These are phyloP conservation scores for Boloria euphrosyne DNA, from an alignment of 2,888 invertebrate species.

Conservation along the genomic window DNA sequence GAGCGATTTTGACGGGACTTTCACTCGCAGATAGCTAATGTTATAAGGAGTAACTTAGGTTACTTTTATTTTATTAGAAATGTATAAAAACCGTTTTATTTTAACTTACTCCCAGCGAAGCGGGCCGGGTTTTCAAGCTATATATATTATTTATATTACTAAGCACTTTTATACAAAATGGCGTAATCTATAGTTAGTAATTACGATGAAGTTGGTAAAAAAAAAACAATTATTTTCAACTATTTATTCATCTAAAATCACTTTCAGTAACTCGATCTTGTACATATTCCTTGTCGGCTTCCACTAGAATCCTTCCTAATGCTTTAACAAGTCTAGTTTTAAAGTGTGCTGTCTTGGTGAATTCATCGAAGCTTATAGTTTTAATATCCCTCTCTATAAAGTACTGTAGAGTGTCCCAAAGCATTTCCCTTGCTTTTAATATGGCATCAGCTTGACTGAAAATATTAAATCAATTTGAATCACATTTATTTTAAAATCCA, in stretches of 20 bases:
- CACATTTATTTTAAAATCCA: no score
- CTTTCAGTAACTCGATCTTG: slow-evolving; percentile 26
- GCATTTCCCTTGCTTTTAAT: slow-evolving; percentile 67
- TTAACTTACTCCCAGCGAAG: no score
- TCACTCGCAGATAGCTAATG: no score
- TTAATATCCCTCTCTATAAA: slow-evolving; percentile 68
- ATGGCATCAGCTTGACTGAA: slow-evolving; percentile 78
- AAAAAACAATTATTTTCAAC: slow-evolving; percentile 7
- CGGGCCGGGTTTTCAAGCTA: no score
- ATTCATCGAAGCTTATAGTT: slow-evolving; percentile 53
- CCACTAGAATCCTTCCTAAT: slow-evolving; percentile 60
- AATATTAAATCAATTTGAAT: slow-evolving; percentile 39
- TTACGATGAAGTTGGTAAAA: background rate
- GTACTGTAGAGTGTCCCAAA: slow-evolving; percentile 76
- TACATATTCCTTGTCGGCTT: slow-evolving; percentile 52
- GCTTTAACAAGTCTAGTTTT: slow-evolving; percentile 61
- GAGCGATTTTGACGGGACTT: no score
- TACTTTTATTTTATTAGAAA: no score
- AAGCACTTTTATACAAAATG: no score
- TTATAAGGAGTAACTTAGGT: no score
- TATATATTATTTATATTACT: no score
- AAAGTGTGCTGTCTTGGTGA: slow-evolving; percentile 52
- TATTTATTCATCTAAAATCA: slow-evolving; percentile 37
- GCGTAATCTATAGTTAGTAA: no score
- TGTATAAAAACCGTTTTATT: no score